Conservation (phyloP, 2,797 vertebrate genomes). For the Dendrocincla tyrannina region DNA sequence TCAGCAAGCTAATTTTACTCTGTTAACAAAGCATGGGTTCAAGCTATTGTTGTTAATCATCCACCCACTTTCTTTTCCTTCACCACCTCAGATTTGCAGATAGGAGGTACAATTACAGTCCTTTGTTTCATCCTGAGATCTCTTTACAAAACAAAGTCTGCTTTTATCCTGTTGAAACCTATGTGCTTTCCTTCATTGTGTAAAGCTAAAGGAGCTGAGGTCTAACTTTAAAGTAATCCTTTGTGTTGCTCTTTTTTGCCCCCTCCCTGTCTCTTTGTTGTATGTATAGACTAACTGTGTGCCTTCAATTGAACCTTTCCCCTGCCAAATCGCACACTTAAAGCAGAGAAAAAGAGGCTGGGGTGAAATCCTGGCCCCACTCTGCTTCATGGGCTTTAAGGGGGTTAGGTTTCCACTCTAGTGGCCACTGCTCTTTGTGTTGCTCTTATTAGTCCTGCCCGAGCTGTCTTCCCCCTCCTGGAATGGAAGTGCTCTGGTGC, state of each 20-base stretch:
- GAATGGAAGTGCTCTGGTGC: not conserved
- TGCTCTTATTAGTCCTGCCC: not conserved
- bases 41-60: conserved; percentile 66
- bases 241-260: conserved; percentile 18
- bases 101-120: conserved; percentile 61
- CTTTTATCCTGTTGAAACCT: conserved; percentile 68
- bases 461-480: not conserved
- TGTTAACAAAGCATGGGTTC: conserved; percentile 70
- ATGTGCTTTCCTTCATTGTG: conserved; percentile 63
- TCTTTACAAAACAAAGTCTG: conserved; percentile 64
- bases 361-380: conserved; percentile 26
- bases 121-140: conserved; percentile 73
- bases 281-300: conserved; percentile 27
- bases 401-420: not conserved
- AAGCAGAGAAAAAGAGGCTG: not conserved
- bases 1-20: conserved; percentile 76
- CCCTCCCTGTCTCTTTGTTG: conserved; percentile 26
- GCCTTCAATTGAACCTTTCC: conserved; percentile 46
- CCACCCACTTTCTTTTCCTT: conserved; percentile 69
- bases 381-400: not conserved
- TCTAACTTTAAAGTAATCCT: conserved; percentile 58
- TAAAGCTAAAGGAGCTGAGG: conserved; percentile 43
- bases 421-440: not conserved
- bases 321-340: conserved; percentile 37
- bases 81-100: conserved; percentile 73